Conservation (phyloP, 2,113 vertebrate species). For the Plectropomus leopardus region DNA sequence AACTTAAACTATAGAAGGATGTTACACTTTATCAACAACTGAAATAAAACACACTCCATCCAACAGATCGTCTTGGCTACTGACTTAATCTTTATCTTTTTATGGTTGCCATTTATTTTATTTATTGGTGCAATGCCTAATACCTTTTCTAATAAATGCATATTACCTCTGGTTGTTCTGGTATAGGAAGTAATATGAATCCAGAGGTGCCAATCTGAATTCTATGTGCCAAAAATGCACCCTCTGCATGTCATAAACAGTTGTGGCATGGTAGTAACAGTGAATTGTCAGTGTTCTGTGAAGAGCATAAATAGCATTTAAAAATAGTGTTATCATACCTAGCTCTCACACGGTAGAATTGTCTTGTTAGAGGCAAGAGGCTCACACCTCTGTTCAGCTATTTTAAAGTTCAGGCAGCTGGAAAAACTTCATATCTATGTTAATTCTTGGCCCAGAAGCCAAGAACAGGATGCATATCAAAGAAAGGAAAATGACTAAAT, state of each 20-base stretch:
- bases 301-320: background rate
- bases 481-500: constrained; percentile 6
- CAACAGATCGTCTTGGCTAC: background rate
- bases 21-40: background rate
- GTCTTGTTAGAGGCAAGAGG: background rate
- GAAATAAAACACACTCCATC: background rate
- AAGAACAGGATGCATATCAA: constrained; percentile 5
- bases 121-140: background rate
- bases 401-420: constrained; percentile 33
- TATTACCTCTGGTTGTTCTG: background rate
- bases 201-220: background rate
- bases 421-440: constrained; percentile 24
- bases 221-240: background rate
- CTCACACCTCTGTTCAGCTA: constrained; percentile 20
- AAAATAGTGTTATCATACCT: background rate
- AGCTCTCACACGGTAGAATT: constrained; percentile 1
- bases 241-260: background rate
- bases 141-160: background rate
- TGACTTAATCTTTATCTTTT: too few species aligned
- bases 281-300: background rate
- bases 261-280: background rate
- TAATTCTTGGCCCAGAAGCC: constrained; percentile 23
- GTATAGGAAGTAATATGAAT: background rate
- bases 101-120: background rate
- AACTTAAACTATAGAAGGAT: background rate